Percentiles rank a stretch among this genome's conserved stretches.
phyloP scores from a whole-genome alignment of 1,140 invertebrate genomes.

The Drosophila pruinosa region DNA sequence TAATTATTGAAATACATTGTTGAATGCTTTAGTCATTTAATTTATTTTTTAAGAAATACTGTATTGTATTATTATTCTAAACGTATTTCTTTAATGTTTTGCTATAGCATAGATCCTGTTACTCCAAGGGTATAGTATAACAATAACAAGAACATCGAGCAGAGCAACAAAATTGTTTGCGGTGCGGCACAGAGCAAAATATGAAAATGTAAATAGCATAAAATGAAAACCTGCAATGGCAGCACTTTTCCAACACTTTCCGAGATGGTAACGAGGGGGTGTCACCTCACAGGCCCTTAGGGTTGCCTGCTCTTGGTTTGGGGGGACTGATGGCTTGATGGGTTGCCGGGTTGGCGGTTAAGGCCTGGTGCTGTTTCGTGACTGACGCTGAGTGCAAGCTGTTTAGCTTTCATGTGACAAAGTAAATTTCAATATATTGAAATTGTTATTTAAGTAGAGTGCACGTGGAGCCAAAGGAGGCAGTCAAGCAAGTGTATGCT shows the following conservation, averaged over 20 bases:
- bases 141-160: slow-evolving; percentile 24
- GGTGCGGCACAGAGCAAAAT: slow-evolving; percentile 64
- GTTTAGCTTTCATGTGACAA: slow-evolving; percentile 80
- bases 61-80: too few species aligned
- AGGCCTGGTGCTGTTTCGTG: slow-evolving; percentile 43
- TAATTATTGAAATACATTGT: background rate
- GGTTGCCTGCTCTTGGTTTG: background rate
- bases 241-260: slow-evolving; percentile 73
- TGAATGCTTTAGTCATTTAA: background rate
- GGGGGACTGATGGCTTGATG: background rate
- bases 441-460: slow-evolving; percentile 81
- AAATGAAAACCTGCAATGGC: slow-evolving; percentile 75
- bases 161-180: slow-evolving; percentile 60
- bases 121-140: slow-evolving; percentile 34
- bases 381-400: slow-evolving; percentile 77
- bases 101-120: background rate
- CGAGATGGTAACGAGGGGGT: slow-evolving; percentile 19
- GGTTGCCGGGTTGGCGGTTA: background rate
- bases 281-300: slow-evolving; percentile 20
- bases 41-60: too few species aligned
- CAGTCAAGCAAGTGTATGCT: background rate
- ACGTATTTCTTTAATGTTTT: too few species aligned
- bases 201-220: slow-evolving; percentile 77
- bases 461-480: slow-evolving; percentile 47
- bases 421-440: slow-evolving; percentile 82